phyloP scores from a whole-genome alignment of 1,140 invertebrate species.

The Bombus huntii region DNA sequence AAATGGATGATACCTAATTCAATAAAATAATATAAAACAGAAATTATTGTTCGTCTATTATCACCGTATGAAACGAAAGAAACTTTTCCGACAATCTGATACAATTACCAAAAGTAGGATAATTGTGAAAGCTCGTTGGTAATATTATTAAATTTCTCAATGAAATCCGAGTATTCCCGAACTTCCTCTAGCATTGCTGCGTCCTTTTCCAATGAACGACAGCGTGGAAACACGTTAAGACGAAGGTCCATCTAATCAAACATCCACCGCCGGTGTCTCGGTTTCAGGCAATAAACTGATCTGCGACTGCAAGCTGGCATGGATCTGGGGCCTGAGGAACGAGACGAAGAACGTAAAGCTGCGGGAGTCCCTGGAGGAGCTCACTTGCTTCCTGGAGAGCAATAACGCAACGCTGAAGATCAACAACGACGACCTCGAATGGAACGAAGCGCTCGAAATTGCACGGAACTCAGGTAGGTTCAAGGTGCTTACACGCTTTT shows the following conservation, averaged over 20 bases:
- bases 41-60: too few relatives aligned
- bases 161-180: not conserved
- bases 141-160: not conserved
- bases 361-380: conserved; percentile 85
- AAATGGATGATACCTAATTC: too few relatives aligned
- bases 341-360: conserved; percentile 88
- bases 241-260: not conserved
- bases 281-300: conserved; percentile 89
- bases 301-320: conserved; percentile 90
- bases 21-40: too few relatives aligned
- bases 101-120: not conserved
- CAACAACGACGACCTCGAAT: conserved; percentile 72
- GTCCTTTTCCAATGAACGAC: not conserved
- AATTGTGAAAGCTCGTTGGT: not conserved
- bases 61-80: too few relatives aligned
- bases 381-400: conserved; percentile 86
- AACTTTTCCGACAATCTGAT: too few relatives aligned
- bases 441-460: conserved; percentile 70
- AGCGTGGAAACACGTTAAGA: not conserved
- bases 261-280: conserved; percentile 30
- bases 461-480: conserved; percentile 74
- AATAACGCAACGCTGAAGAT: conserved; percentile 72
- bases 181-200: too few relatives aligned
- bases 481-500: not conserved
- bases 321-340: conserved; percentile 89